Conservation (phyloP, 2,888 invertebrate genomes). For the Ennomos quercinarius region DNA sequence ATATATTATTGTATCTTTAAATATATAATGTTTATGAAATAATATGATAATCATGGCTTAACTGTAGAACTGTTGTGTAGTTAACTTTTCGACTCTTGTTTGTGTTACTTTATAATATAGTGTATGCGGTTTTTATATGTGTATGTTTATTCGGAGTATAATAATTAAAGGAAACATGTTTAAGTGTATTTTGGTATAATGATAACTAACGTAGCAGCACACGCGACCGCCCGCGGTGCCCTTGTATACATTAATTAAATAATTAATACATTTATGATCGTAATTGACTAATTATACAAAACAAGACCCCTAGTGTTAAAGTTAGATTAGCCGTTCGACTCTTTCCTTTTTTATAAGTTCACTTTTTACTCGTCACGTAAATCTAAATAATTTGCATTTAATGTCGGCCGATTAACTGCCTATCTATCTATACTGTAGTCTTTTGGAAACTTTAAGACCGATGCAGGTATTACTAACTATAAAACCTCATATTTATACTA, state of each 20-base stretch:
- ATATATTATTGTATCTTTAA: constrained; percentile 78
- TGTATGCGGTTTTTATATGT: constrained; percentile 85
- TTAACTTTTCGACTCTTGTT: constrained; percentile 82
- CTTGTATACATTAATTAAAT: constrained; percentile 52
- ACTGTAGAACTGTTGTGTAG: constrained; percentile 84
- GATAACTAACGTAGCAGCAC: constrained; percentile 61
- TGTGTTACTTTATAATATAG: constrained; percentile 82
- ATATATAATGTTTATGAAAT: constrained; percentile 75
- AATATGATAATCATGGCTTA: constrained; percentile 84
- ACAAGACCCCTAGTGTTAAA: constrained; percentile 79
- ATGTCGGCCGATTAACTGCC: constrained; percentile 60
- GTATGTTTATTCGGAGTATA: constrained; percentile 84
- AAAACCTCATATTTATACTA: constrained; percentile 84
- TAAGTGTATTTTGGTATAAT: constrained; percentile 82
- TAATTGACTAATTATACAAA: constrained; percentile 85
- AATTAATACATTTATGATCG: constrained; percentile 82
- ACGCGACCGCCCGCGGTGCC: constrained; percentile 48
- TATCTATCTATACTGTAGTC: constrained; percentile 65
- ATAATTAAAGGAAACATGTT: constrained; percentile 68
- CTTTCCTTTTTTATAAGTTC: constrained; percentile 66
- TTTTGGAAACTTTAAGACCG: constrained; percentile 80
- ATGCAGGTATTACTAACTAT: constrained; percentile 85
- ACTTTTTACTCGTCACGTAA: constrained; percentile 58
- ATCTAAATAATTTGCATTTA: constrained; percentile 74
- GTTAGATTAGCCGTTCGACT: constrained; percentile 74